phyloP scores from a whole-genome alignment of 2,113 vertebrate species.

The Galeopterus variegatus region DNA sequence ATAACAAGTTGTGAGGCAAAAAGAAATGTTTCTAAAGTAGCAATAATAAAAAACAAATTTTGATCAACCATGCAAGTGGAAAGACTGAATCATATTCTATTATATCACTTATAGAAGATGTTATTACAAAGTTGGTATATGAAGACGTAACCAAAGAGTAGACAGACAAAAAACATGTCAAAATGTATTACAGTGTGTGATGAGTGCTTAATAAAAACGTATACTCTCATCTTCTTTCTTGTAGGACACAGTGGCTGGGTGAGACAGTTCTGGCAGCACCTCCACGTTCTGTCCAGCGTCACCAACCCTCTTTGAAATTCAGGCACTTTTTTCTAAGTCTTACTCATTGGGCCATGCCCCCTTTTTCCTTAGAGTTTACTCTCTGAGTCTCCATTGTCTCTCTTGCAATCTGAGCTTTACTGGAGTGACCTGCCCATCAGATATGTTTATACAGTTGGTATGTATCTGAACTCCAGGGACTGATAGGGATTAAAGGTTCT shows the following conservation, averaged over 20 bases:
- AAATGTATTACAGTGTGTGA: not conserved
- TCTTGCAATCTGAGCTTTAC: not conserved
- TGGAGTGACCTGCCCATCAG: not conserved
- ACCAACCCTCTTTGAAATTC: not conserved
- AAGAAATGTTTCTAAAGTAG: conserved; percentile 27
- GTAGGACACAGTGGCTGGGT: not conserved
- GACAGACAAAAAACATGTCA: not conserved
- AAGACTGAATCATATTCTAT: not conserved
- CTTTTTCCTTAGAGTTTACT: not conserved
- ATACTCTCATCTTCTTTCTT: not conserved
- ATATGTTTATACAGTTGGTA: not conserved
- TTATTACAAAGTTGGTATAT: not conserved
- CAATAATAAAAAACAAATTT: not conserved
- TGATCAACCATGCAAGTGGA: not conserved
- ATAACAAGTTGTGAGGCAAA: not conserved
- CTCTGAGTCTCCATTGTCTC: not conserved
- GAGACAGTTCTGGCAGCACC: not conserved
- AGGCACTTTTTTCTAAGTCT: not conserved
- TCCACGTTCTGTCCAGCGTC: not conserved
- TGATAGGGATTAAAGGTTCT: not conserved
- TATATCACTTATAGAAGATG: not conserved
- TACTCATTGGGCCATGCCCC: not conserved
- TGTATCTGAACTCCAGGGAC: not conserved
- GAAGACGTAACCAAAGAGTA: not conserved
- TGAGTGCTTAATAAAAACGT: not conserved